These are phyloP conservation scores for Gryllus bimaculatus DNA, from an alignment of 1,140 invertebrate species.

Conservation along the genomic window DNA sequence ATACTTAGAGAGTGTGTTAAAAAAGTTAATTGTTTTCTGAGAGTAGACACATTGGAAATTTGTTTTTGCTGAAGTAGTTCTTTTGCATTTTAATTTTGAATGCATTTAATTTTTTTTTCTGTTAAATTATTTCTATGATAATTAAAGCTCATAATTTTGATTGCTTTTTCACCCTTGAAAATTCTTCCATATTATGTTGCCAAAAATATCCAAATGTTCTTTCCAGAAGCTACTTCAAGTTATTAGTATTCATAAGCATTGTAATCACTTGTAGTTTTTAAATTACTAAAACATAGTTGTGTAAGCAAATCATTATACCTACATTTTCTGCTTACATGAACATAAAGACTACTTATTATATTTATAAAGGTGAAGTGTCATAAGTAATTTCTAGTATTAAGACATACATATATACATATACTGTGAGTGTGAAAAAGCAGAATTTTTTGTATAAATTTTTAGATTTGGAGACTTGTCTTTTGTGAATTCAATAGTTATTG, in stretches of 20 bases:
- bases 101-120: too few species aligned
- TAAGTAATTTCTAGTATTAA: not conserved
- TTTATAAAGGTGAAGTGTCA: not conserved
- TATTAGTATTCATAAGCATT: not conserved
- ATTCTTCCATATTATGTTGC: not conserved
- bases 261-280: not conserved
- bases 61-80: too few species aligned
- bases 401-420: not conserved
- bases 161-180: too few species aligned
- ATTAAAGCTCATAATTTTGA: too few species aligned
- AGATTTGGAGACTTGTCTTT: not conserved
- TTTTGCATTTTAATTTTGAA: too few species aligned
- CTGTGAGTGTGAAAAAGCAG: not conserved
- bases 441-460: not conserved
- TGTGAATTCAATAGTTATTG: not conserved
- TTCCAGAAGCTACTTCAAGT: not conserved
- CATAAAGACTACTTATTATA: not conserved
- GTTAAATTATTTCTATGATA: too few species aligned
- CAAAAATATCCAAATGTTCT: not conserved
- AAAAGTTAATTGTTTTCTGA: too few species aligned
- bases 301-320: not conserved
- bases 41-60: too few species aligned
- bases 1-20: too few species aligned
- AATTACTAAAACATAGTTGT: not conserved
- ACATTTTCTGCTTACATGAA: not conserved